Base-by-base conservation (phyloP, 2,797 vertebrate genomes). In the Dicrostonyx torquatus region DNA sequence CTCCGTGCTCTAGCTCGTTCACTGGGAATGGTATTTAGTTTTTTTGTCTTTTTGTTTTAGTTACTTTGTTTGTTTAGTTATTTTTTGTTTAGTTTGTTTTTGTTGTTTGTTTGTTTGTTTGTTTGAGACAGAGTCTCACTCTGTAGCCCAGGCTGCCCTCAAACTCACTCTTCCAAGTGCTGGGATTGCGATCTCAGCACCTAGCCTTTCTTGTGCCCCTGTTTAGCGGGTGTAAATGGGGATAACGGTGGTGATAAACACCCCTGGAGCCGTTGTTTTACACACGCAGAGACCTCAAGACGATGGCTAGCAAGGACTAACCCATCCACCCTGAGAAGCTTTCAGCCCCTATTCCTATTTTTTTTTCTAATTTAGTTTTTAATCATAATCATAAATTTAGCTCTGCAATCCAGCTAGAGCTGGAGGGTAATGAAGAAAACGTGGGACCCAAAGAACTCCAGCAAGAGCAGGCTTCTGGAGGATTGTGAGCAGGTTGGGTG, bases 211-310 rank as follows among this genome's bases (percentile, higher is more conserved):
- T 29, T 37, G 64, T 29, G 12, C 48, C 34, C 26, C 62, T 11
- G 34, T 53, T 50, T 53, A 29, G 37, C 64, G 37, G 83, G 8
- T 37, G 48, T 37, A 70, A 53, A 53, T 29, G 34, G 64, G 20
- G 45, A 18, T 2, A 62, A 26, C 5, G 24, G 26, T 26, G 5
- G 8, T 4, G 22, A 7, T 3, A 14, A 58, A 4, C 0, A 2
- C 13, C 29, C 58, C 78, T 40, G 11, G 43, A 34, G 53, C 8
- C 11, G 31, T 1, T 34, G 8, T 34, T 43, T 75, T 29, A 26
- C 15, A 7, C 18, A 37, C 0, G 24, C 2, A 14, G 26, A 88
- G 43, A 3, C 0, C 20, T 20, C 45, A 31, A 73, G 73, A 58
- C 2, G 6, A 1, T 5, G 1, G 14, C 34, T 37, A 12, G 4